Evolutionary conservation across 2,113 vertebrate genomes (phyloP).

Genomic region (Oxyura jamaicensis): DNA sequence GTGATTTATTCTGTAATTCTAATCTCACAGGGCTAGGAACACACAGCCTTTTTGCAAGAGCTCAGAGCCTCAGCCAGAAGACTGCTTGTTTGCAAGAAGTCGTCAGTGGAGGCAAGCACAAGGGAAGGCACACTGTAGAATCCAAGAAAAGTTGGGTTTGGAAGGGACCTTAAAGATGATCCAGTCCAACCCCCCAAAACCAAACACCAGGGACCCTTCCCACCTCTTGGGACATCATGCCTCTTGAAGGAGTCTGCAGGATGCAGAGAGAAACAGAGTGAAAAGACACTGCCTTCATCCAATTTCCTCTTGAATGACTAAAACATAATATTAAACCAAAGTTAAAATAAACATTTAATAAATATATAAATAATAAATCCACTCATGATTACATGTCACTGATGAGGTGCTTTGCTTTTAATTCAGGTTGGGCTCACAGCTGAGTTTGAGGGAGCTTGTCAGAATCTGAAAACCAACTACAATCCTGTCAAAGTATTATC

Average conservation of each 20-base stretch:
- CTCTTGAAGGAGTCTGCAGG: neutral
- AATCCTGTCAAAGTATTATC: neutral
- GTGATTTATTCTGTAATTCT: too few relatives aligned
- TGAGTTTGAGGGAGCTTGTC: neutral
- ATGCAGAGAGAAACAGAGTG: neutral
- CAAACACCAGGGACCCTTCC: too few relatives aligned
- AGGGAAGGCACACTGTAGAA: neutral
- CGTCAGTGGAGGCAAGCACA: neutral
- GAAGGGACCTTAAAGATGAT: too few relatives aligned
- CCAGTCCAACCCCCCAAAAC: too few relatives aligned
- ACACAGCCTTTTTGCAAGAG: neutral
- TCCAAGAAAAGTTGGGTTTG: too few relatives aligned
- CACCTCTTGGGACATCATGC: neutral
- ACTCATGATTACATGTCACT: neutral
- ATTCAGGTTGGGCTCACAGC: neutral
- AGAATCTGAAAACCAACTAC: neutral
- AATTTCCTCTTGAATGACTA: neutral
- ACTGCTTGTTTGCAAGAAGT: neutral
- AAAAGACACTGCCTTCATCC: neutral
- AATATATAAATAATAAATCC: too few relatives aligned
- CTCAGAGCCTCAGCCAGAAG: neutral
- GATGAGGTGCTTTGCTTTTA: neutral
- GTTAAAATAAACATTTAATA: neutral
- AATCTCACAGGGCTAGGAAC: neutral
- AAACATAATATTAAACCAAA: neutral